Conservation (phyloP, 1,140 invertebrate species). For the Conus ventricosus region DNA sequence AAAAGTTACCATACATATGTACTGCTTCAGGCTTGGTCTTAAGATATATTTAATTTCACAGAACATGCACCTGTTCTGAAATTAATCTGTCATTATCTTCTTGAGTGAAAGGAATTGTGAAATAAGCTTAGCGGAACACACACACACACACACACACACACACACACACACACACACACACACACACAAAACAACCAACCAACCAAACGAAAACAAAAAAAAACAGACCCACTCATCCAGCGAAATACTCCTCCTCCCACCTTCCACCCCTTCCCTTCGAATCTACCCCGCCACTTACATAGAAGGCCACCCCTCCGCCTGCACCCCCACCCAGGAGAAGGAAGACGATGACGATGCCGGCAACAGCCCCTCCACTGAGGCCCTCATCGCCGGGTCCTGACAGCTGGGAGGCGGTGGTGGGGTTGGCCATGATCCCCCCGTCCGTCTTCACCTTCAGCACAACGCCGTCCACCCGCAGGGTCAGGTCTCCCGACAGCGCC, state of each 20-base stretch:
- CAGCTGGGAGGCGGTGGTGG: constrained; percentile 25
- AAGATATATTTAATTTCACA: no score
- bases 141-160: not conserved
- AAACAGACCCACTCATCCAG: no score
- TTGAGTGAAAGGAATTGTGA: no score
- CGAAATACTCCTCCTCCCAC: not conserved
- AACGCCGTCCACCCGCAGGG: not conserved
- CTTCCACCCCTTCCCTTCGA: not conserved
- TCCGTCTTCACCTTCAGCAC: not conserved
- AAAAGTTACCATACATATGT: no score
- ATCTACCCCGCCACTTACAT: not conserved
- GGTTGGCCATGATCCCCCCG: not conserved
- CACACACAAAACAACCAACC: not conserved
- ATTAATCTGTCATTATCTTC: no score
- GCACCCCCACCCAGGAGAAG: not conserved
- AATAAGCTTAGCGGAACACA: no score
- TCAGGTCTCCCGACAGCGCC: constrained; percentile 11
- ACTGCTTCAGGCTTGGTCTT: no score
- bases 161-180: not conserved
- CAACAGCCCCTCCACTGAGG: not conserved
- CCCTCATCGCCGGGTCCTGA: not conserved
- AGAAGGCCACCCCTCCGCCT: not conserved
- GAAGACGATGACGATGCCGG: constrained; percentile 23
- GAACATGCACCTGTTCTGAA: no score
- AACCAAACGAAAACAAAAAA: not conserved